These are phyloP conservation scores for Euura lappo DNA, from an alignment of 1,140 invertebrate species.

Conservation along the genomic window DNA sequence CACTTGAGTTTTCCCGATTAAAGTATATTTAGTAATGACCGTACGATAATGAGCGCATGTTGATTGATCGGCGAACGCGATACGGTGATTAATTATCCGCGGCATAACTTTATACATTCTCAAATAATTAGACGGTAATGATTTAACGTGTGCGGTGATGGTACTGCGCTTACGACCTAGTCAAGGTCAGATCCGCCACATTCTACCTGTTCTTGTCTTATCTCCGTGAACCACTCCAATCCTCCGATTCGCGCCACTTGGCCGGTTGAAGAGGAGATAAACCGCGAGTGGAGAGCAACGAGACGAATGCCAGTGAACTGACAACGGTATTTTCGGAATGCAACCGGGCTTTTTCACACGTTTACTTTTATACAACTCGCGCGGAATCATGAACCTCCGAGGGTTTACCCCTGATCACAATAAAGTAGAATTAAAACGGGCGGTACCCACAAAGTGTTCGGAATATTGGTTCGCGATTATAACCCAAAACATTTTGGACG, in stretches of 20 bases:
- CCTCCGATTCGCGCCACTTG: constrained; percentile 10
- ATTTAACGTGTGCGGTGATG: neutral
- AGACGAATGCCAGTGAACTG: constrained; percentile 43
- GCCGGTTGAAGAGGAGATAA: constrained; percentile 39
- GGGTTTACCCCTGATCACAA: no score
- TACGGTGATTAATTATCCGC: neutral
- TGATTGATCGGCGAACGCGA: neutral
- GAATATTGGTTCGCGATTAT: no score
- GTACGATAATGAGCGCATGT: neutral
- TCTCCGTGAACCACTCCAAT: constrained; percentile 23
- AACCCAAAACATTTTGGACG: no score
- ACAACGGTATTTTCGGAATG: constrained; percentile 51
- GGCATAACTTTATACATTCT: neutral
- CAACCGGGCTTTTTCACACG: neutral
- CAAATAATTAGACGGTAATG: neutral
- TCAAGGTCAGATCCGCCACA: constrained; percentile 54
- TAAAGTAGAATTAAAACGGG: no score
- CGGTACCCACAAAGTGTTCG: no score
- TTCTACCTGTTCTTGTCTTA: constrained; percentile 59
- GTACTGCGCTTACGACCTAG: constrained; percentile 51
- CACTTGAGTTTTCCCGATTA: neutral
- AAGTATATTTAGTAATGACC: neutral
- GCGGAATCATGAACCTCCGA: no score
- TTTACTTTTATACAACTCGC: neutral
- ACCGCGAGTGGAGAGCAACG: constrained; percentile 28